Base-by-base conservation (phyloP, 2,797 vertebrate genomes). In the Cirrhinus molitorella region DNA sequence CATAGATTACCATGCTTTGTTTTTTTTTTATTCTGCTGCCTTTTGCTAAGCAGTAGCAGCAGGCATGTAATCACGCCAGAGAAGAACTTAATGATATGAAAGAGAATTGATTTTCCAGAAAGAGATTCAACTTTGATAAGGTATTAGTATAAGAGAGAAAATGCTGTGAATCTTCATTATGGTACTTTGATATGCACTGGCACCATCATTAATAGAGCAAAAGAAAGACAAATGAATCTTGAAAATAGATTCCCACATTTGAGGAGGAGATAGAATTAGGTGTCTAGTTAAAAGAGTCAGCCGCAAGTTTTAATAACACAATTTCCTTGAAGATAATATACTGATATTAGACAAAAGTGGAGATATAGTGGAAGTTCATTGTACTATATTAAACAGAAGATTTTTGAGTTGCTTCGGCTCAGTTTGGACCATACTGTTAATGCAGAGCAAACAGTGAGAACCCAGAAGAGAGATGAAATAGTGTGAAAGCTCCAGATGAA, bases 31-130 rank as follows among this genome's bases (percentile, higher is more conserved):
- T n/a, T 87, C 91, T 90, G 90, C 90, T 93, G 92, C 93, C 89
- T 87, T 65, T 84, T 66, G 25, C 90, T 90, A 88, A 92, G 75
- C 73, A 45, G 70, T 74, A 92, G 92, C 90, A 89, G 90, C 92
- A 92, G 82, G 87, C 91, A 91, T 92, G 92, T 93, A 94, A 92
- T 91, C 91, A 92, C 87, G 90, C 91, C 88, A 91, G 89, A 94
- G 92, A 91, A 93, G 91, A 93, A 94, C 94, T 94, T 95, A 94
- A 95, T 96, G 94, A 95, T 95, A 94, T 93, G 92, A 94, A 94
- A 93, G 93, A 94, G 94, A 95, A 96, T 95, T 95, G 94, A 96
- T 96, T 96, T 95, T 95, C 94, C 92, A 94, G 94, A 94, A 95
- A 92, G 92, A 94, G 94, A 95, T 95, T 94, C 93, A 92, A 91